Evolutionary conservation across 2,888 invertebrate genomes (phyloP), one percentile per base, ranked within the genome.

Genomic region (Yponomeuta malinellus): DNA sequence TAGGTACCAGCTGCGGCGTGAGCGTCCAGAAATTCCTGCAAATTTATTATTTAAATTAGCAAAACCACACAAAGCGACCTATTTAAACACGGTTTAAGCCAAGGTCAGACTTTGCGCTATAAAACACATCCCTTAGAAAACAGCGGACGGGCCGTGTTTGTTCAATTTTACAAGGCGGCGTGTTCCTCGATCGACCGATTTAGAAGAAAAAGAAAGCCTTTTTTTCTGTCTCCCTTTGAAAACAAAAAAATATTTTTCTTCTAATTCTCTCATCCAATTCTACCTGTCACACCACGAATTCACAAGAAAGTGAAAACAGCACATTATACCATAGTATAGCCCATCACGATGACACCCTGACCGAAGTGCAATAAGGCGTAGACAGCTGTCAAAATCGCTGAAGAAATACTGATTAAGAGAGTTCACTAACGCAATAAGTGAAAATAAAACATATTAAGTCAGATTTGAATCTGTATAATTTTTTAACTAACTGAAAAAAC

Each of bases 51-150:
- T 52, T 52, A 52, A 52, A 52, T 52, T 52, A 52, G 6, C 52
- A 9, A 52, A 52, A 52, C 52, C 52, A 52, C 2, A 52, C 52
- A 52, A 52, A 52, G 52, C 52, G 52, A 52, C 52, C 52, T 52
- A 52, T 52, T 52, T 52, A 52, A 52, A 52, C 52, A 52, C 9
- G 12, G 52, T 12, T 52, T 52, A 52, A 52, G 52, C 52, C 52
- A 52, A 52, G 52, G 52, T 52, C 52, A 52, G 52, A 52, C 52
- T 12, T 52, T 9, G 12, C 52, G 52, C 52, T 52, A 52, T 52
- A 52, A 52, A 52, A 52, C 52, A 52, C 52, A 52, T 52, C 52
- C 52, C 52, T 52, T 52, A 52, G 52, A 52, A 52, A 52, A 52
- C 52, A 12, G 52, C 4, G 52, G 52, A 52, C 52, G 10, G 52